Base-by-base conservation (phyloP, 2,113 vertebrate genomes). In the Genyomyrus donnyi region DNA sequence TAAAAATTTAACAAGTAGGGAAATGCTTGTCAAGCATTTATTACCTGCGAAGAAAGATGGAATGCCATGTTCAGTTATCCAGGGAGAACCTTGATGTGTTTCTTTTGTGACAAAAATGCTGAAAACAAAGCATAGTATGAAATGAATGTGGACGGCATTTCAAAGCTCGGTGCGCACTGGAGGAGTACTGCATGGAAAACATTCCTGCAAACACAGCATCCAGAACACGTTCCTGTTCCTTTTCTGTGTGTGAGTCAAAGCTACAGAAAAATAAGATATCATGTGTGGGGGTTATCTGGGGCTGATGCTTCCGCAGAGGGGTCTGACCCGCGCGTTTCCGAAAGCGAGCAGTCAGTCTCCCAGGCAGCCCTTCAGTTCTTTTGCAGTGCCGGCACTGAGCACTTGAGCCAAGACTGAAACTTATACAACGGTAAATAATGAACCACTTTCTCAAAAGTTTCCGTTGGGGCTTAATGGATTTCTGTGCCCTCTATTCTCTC, bases 361-460 rank as follows among this genome's bases (percentile, higher is more conserved):
- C 27, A 1, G 70, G 70, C 13, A 77, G 31, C 2, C 5, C 74
- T 42, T 39, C 31, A 42, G 74, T 7, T 42, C 31, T 42, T 80
- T 17, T 80, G 13, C 35, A 17, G 35, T 42, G 74, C 74, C 15
- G 70, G 2, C 11, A 42, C 2, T 39, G 70, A 77, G 35, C 13
- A 19, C 17, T 80, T 80, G 35, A 80, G 15, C 87, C 4, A 17
- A 62, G 42, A 17, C 56, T 27, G 62, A 53, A 88, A 88, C 56
- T 88, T 39, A 74, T 77, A 27, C n/a, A 85, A 84, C 62, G 50
- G 53, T 85, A 89, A 58, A 89, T 58, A 89, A 85, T 85, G 35
- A 19, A 85, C 10, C 9, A 39, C 50, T 80, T 89, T 83, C 42
- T 85, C 21, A 45, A 84, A 89, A 85, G 80, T 53, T 89, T 62